phyloP scores from a whole-genome alignment of 92 coral and sea anemone genomes.

The Pocillopora meandrina region DNA sequence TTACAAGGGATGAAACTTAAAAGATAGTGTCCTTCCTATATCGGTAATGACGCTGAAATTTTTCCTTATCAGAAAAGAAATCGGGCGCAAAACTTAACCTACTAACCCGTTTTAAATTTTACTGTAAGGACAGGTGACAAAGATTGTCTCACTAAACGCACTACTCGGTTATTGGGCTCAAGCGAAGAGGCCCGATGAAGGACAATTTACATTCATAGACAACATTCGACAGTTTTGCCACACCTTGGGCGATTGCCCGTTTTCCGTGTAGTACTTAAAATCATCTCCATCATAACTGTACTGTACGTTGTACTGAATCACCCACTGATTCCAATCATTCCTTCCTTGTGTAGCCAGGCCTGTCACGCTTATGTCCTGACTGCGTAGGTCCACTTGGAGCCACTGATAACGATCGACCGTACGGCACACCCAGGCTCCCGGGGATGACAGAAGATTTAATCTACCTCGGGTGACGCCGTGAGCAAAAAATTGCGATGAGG shows the following conservation, averaged over 20 bases:
- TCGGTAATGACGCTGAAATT: too few species aligned
- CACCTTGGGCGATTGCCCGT: neutral
- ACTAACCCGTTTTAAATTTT: too few species aligned
- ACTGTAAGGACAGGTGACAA: too few species aligned
- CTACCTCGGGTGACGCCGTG: neutral
- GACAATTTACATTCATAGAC: neutral
- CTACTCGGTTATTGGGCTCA: neutral
- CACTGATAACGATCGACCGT: neutral
- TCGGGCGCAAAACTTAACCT: too few species aligned
- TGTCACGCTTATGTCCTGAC: neutral
- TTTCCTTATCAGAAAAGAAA: too few species aligned
- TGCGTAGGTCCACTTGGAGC: neutral
- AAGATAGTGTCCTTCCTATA: too few species aligned
- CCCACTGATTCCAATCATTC: neutral
- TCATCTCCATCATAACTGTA: neutral
- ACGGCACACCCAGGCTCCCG: neutral
- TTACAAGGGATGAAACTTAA: too few species aligned
- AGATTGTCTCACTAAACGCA: too few species aligned
- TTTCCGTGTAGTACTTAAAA: slow-evolving; percentile 11
- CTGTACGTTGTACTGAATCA: neutral
- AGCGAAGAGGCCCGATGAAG: neutral
- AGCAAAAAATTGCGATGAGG: neutral
- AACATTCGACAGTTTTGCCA: neutral
- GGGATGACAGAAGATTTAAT: neutral
- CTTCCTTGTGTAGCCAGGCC: slow-evolving; percentile 14